A percentile compares a stretch with the other conserved stretches of the same genome.
These are phyloP conservation scores for Yoshiicerus persimilis DNA, from an alignment of 1,140 invertebrate genomes.

Conservation along the genomic window DNA sequence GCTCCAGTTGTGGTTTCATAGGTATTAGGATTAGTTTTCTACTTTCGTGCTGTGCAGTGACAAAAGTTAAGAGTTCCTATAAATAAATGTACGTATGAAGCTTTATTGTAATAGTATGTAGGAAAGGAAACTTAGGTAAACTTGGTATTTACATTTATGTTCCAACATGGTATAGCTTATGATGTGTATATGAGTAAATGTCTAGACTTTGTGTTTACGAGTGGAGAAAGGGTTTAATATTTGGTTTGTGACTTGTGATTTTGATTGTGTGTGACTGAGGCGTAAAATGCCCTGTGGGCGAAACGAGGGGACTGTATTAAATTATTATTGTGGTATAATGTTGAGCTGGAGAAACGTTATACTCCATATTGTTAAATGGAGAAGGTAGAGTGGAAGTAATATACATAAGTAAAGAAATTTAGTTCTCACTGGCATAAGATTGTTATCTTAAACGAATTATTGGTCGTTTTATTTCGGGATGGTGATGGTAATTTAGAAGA, in stretches of 20 bases:
- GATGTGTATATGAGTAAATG: background rate
- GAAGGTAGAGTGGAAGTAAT: background rate
- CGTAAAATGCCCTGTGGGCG: background rate
- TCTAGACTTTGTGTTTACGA: background rate
- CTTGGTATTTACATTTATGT: background rate
- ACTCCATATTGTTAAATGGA: no score
- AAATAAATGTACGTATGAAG: no score
- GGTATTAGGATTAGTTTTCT: no score
- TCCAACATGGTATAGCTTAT: background rate
- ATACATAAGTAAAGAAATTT: background rate
- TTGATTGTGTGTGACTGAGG: background rate
- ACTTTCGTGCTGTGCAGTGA: no score
- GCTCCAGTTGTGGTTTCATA: no score
- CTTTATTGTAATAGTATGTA: no score
- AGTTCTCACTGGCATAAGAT: conserved; percentile 5
- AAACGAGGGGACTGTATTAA: background rate
- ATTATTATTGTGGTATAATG: background rate
- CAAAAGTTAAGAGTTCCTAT: no score
- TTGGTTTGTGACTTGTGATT: background rate
- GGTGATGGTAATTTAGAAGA: conserved; percentile 20
- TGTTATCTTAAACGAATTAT: conserved; percentile 14
- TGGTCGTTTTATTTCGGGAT: conserved; percentile 16
- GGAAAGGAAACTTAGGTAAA: no score
- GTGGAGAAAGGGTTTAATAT: background rate
- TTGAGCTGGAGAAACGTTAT: background rate